Evolutionary conservation across 2,797 vertebrate species (phyloP).

Genomic region (Tolypeutes matacus): DNA sequence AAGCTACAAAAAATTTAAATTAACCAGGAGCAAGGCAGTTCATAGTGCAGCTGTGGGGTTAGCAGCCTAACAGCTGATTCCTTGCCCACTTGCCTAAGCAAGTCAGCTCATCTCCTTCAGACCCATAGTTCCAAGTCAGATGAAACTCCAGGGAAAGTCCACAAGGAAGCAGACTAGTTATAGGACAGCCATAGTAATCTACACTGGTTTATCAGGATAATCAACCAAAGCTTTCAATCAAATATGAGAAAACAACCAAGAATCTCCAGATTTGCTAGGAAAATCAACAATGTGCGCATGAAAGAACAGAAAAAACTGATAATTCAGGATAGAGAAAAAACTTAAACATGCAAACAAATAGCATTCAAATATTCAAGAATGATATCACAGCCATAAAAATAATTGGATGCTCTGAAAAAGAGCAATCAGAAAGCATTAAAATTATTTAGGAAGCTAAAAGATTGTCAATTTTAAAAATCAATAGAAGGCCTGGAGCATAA

Average conservation of each 20-base stretch:
- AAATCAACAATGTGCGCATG: slow-evolving; percentile 25
- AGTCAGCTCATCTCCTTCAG: background rate
- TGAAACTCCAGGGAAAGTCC: background rate
- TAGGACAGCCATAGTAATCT: background rate
- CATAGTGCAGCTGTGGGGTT: background rate
- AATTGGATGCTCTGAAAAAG: background rate
- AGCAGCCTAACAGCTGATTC: background rate
- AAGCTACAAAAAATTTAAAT: background rate
- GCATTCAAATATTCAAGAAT: background rate
- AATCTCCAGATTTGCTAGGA: slow-evolving; percentile 18
- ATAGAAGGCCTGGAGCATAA: background rate
- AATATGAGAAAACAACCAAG: slow-evolving; percentile 35
- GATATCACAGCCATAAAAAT: background rate
- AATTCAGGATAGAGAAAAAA: slow-evolving; percentile 8
- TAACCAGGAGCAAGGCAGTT: background rate
- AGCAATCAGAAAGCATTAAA: background rate
- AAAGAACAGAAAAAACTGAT: background rate
- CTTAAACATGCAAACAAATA: background rate
- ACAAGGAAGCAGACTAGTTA: background rate
- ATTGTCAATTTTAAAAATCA: background rate
- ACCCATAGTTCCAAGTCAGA: background rate
- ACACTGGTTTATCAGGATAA: background rate
- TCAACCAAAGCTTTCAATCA: background rate
- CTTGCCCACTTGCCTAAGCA: background rate
- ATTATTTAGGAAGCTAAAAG: background rate